Evolutionary conservation across 2,888 invertebrate species (phyloP), one percentile per base, ranked within the genome.

Genomic region (Chrysodeixis includens): DNA sequence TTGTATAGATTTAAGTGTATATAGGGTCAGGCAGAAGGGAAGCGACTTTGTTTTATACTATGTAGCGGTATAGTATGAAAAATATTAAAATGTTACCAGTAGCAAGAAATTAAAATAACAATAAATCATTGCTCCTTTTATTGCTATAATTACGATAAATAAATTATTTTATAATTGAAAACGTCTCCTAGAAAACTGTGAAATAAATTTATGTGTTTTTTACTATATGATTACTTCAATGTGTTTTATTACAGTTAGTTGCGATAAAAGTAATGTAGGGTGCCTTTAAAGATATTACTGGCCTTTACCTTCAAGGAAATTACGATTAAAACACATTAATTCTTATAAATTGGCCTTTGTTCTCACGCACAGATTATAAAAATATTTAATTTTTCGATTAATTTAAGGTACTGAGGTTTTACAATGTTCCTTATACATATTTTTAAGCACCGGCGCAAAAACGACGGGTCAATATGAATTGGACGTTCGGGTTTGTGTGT

Each of bases 301-400:
- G 32, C 35, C 52, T 53, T 40, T 56, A 62, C 44, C n/a, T 71
- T 52, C 40, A 26, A 55, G 5, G 64, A 52, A 62, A 61, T 77
- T 66, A 69, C 51, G 62, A 69, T 76, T 76, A 68, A 66, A 14
- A 56, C 30, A n/a, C 30, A 52, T 22, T 62, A 71, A 71, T 74
- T 71, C 59, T 61, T 52, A 66, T 78, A 71, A 74, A 71, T 71
- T 66, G 62, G 26, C 54, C 71, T 51, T 14, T n/a, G 7, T 51
- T 60, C 53, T 53, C 71, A 71, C 76, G 74, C 66, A 74, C 35
- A 14, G 0, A 32, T 61, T 60, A 20, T 53, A 55, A 26, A 54
- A 57, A 20, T 35, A 59, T 40, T 58, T 9, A 46, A 20, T 69
- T 35, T 30, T 16, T 44, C 14, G 20, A 8, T 35, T 10, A 40